Conservation (phyloP, 2,797 vertebrate species). For the Eleutherodactylus coqui region DNA sequence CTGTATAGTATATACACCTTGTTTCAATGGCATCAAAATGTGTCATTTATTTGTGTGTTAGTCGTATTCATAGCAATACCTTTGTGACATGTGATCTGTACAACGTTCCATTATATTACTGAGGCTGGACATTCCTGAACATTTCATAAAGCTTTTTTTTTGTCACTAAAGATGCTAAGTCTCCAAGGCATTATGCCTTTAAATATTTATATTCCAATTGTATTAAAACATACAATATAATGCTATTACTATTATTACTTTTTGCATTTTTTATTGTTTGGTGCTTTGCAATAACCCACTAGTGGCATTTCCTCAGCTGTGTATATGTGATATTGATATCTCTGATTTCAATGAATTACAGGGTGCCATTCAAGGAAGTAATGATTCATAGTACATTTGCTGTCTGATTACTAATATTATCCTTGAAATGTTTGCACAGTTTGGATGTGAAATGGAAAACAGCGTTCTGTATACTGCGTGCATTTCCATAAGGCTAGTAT, state of each 20-base stretch:
- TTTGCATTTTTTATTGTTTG: neutral
- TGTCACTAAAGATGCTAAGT: too few species aligned
- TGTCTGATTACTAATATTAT: conserved; percentile 42
- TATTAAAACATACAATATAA: neutral
- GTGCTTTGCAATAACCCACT: neutral
- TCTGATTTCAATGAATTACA: conserved; percentile 27
- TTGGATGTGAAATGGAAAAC: conserved; percentile 18
- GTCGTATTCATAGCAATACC: neutral
- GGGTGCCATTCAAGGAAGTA: conserved; percentile 28
- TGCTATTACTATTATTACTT: neutral
- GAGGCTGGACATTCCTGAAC: neutral
- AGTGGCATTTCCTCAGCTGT: neutral
- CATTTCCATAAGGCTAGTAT: neutral
- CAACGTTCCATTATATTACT: neutral
- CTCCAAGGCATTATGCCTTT: neutral
- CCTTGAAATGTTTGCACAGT: conserved; percentile 29
- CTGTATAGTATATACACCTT: neutral
- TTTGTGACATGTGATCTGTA: neutral
- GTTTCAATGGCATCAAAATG: neutral
- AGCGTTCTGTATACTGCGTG: neutral
- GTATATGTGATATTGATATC: neutral
- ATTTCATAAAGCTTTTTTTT: neutral
- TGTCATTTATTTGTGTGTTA: neutral
- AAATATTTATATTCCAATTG: neutral
- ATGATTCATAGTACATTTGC: conserved; percentile 29